Evolutionary conservation across 2,113 vertebrate species (phyloP).

Genomic region (mouse (Mus musculus)): GRCm39 chr9:22163501-22164000

Average conservation of each 20-base stretch:
- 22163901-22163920: neutral
- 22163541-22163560: too few species aligned
- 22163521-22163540: too few species aligned
- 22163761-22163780: neutral
- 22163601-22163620: neutral
- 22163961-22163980: neutral
- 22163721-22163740: neutral
- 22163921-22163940: neutral
- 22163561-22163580: neutral
- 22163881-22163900: neutral
- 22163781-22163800: neutral
- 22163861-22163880: neutral
- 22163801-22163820: neutral
- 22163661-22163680: neutral
- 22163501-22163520: too few species aligned
- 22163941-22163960: neutral
- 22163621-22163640: neutral
- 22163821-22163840: neutral
- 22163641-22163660: neutral
- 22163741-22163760: neutral
- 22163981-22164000: neutral
- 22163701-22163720: neutral
- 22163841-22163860: neutral
- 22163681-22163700: too few species aligned
- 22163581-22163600: neutral